Evolutionary conservation across 2,797 vertebrate genomes (phyloP), one percentile per base, ranked within the genome.

Genomic region (Petrocephalus sullivani): DNA sequence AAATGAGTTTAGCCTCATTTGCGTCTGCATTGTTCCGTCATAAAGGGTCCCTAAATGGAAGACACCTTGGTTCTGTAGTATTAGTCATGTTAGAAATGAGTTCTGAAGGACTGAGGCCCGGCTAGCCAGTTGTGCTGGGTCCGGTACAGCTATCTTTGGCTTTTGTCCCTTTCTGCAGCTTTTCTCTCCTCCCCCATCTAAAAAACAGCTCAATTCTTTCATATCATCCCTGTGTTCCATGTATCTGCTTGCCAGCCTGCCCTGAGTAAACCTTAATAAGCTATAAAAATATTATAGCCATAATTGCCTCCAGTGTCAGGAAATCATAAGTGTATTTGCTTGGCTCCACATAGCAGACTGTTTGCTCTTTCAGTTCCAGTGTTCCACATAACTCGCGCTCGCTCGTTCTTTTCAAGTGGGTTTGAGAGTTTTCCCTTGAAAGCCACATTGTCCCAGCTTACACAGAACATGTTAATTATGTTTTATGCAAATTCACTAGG

Each of bases 261-360:
- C 8, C 75, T 49, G 64, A 81, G 37, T 81, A 81, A 81, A n/a
- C 75, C 75, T 81, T 49, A 78, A 78, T 78, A 49, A 81, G 41
- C 75, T 81, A 41, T 81, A 49, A 81, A 81, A 81, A 81, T 81
- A 33, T 71, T 71, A 81, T 49, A 49, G 37, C 5, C 75, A 60
- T 41, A 46, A 60, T n/a, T 58, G 54, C 53, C 19, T n/a, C 41
- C 41, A 46, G 71, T 46, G 16, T 78, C 71, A 81, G 37, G 33
- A 81, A 46, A 49, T 49, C 41, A 46, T 81, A 49, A 81, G 41
- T 71, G 37, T 4, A 71, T 16, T 71, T 37, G 28, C 37, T 71
- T 37, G 28, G 33, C 64, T 71, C 28, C 0, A 28, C 28, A 6
- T 37, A 71, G 33, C 28, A 16, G 23, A 14, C 9, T 85, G 53